Conservation (phyloP, 2,888 invertebrate genomes). For the Nemurella pictetii region DNA sequence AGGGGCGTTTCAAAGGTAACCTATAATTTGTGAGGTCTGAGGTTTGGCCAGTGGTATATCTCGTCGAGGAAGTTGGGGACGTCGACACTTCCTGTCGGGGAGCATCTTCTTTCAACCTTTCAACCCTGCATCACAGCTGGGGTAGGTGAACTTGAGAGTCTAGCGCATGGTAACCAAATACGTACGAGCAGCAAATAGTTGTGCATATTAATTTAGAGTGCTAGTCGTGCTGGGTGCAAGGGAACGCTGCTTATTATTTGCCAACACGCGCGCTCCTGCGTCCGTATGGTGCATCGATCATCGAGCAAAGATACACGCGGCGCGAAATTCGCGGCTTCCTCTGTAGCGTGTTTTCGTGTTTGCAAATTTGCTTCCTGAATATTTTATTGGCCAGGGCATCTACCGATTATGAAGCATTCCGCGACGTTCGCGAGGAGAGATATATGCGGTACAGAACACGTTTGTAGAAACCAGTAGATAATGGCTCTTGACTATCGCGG, state of each 20-base stretch:
- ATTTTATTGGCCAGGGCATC: not conserved
- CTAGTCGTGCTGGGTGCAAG: not conserved
- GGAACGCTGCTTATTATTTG: not conserved
- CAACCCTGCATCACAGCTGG: not conserved
- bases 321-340: not conserved
- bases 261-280: not conserved
- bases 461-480: not conserved
- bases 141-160: not conserved
- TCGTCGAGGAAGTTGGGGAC: not conserved
- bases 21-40: not conserved
- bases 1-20: not conserved
- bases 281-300: not conserved
- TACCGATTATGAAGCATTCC: not conserved
- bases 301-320: not conserved
- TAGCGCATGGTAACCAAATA: not conserved
- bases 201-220: not conserved
- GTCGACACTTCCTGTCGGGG: slow-evolving; percentile 6
- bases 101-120: not conserved
- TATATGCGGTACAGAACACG: not conserved
- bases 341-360: not conserved
- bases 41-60: not conserved
- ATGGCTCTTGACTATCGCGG: not conserved
- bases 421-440: not conserved
- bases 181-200: not conserved
- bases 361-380: not conserved